Evolutionary conservation across 2,797 vertebrate species (phyloP).

Genomic region (Neostethus bicornis): DNA sequence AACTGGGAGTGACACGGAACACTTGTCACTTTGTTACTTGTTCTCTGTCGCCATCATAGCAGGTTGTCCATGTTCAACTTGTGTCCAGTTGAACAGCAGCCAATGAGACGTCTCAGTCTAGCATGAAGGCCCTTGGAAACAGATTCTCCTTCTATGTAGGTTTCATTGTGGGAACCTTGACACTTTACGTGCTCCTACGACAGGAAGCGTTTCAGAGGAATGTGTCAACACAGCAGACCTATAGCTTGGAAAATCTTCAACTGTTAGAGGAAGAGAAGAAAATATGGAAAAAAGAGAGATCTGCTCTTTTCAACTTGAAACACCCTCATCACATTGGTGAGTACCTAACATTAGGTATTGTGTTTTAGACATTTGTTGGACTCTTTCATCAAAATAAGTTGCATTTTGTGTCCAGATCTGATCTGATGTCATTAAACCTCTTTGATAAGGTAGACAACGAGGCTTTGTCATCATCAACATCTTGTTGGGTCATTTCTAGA

Average conservation of each 20-base stretch:
- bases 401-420: too few relatives aligned
- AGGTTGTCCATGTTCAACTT: constrained; percentile 14
- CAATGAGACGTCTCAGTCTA: constrained; percentile 37
- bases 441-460: too few relatives aligned
- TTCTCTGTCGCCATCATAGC: background rate
- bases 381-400: too few relatives aligned
- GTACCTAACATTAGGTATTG: constrained; percentile 34
- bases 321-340: constrained; percentile 82
- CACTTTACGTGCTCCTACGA: constrained; percentile 75
- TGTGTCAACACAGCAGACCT: background rate
- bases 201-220: constrained; percentile 64
- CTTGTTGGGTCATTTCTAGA: too few relatives aligned
- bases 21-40: background rate
- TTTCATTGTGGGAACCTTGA: constrained; percentile 78
- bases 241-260: background rate
- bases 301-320: constrained; percentile 78
- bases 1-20: constrained; percentile 15
- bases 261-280: constrained; percentile 45
- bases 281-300: constrained; percentile 81
- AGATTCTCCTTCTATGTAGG: constrained; percentile 78
- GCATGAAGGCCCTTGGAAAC: constrained; percentile 72
- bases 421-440: too few relatives aligned
- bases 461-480: too few relatives aligned
- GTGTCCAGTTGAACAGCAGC: constrained; percentile 37
- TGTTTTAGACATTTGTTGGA: too few relatives aligned